These are phyloP conservation scores for Calephelis perditalis DNA, from an alignment of 2,888 invertebrate species.

Conservation along the genomic window DNA sequence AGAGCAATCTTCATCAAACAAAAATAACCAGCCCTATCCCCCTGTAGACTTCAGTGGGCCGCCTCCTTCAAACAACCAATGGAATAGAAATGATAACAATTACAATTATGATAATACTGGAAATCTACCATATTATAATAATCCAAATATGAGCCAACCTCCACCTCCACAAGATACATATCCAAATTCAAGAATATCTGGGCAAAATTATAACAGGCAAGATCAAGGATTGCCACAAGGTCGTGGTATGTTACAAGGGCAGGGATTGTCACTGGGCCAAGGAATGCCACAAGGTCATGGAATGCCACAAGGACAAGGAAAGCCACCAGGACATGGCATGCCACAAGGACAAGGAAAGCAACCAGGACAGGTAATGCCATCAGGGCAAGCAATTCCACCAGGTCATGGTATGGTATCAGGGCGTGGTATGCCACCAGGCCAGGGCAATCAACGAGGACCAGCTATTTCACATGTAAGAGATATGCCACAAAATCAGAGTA, in stretches of 20 bases:
- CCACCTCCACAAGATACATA: conserved; percentile 11
- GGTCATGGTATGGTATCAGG: neutral
- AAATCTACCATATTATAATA: conserved; percentile 18
- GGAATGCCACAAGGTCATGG: neutral
- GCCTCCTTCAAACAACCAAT: conserved; percentile 36
- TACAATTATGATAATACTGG: conserved; percentile 25
- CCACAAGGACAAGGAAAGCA: neutral
- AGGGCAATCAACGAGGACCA: neutral
- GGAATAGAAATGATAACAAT: conserved; percentile 40
- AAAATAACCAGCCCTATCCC: conserved; percentile 17
- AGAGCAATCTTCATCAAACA: conserved; percentile 20
- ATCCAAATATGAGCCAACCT: conserved; percentile 18
- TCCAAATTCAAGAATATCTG: conserved; percentile 19
- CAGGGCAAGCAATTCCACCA: neutral
- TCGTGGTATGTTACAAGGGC: neutral
- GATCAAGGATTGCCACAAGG: conserved; percentile 27
- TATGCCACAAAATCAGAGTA: neutral
- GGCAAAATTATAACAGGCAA: conserved; percentile 15
- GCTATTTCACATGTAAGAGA: neutral
- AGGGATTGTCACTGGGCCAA: neutral
- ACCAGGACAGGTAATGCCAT: neutral
- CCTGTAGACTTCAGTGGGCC: conserved; percentile 2
- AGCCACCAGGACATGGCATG: neutral
- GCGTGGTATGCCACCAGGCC: neutral
- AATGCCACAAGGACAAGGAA: neutral